Percentiles rank a stretch among this genome's conserved stretches.
These are phyloP conservation scores for Strigamia transsilvanica DNA, from an alignment of 2,888 invertebrate genomes.

Conservation along the genomic window DNA sequence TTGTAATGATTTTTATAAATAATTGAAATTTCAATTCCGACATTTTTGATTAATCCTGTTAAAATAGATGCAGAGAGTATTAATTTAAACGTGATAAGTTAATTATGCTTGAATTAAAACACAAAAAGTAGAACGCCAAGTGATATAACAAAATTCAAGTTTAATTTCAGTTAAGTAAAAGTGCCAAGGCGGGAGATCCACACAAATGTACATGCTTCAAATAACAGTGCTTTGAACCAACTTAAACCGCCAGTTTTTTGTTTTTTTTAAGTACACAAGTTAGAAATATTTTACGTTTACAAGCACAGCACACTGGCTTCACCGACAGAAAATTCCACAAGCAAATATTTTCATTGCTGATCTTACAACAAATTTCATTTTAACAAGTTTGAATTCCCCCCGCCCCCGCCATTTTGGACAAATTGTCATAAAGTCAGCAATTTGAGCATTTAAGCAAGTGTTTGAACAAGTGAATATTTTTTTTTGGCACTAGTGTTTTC, in stretches of 20 bases:
- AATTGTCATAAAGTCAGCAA: slow-evolving; percentile 36
- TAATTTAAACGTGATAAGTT: slow-evolving; percentile 1
- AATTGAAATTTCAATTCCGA: not conserved
- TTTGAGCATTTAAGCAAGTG: slow-evolving; percentile 33
- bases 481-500: slow-evolving; percentile 26
- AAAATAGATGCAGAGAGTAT: not conserved
- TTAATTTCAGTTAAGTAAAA: slow-evolving; percentile 27
- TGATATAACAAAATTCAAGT: slow-evolving; percentile 40
- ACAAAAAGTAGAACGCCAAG: not conserved
- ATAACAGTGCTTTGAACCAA: slow-evolving; percentile 48
- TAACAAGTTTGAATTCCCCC: not conserved
- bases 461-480: slow-evolving; percentile 34
- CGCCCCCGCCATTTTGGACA: not conserved
- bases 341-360: slow-evolving; percentile 32
- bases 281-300: slow-evolving; percentile 43
- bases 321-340: slow-evolving; percentile 28
- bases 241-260: slow-evolving; percentile 18
- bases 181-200: slow-evolving; percentile 49
- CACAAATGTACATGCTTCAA: slow-evolving; percentile 43
- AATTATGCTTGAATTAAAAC: not conserved
- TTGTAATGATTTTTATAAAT: not conserved
- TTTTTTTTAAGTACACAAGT: slow-evolving; percentile 19
- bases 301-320: slow-evolving; percentile 33
- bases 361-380: slow-evolving; percentile 29
- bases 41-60: not conserved